phyloP scores from a whole-genome alignment of 2,797 vertebrate species.

The Acanthopagrus latus region DNA sequence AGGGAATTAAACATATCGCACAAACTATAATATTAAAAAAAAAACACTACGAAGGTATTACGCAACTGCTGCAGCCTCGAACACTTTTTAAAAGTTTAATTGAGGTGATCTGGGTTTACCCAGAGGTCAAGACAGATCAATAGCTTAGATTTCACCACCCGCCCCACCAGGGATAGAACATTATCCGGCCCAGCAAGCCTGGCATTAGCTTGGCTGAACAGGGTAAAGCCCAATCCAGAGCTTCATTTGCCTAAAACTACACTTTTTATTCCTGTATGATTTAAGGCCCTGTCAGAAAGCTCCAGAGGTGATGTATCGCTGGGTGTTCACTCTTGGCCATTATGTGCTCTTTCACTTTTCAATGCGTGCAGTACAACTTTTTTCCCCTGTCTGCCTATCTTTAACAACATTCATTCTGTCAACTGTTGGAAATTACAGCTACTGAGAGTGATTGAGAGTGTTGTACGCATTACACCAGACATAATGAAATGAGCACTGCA shows the following conservation, averaged over 20 bases:
- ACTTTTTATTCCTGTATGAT: neutral
- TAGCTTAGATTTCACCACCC: constrained; percentile 18
- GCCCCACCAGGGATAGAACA: constrained; percentile 3
- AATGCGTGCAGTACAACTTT: neutral
- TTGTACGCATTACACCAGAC: neutral
- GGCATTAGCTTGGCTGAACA: constrained; percentile 1
- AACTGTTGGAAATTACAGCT: constrained; percentile 4
- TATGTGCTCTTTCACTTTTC: neutral
- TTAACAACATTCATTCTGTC: neutral
- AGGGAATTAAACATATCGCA: too few relatives aligned
- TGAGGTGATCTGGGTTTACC: constrained; percentile 18
- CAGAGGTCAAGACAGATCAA: constrained; percentile 29
- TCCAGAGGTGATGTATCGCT: neutral
- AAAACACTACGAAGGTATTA: too few relatives aligned
- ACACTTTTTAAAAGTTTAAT: too few relatives aligned
- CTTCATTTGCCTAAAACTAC: constrained; percentile 5
- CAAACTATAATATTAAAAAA: too few relatives aligned
- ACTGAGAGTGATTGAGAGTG: neutral
- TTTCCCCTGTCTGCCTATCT: neutral
- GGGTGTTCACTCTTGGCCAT: neutral
- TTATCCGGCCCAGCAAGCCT: constrained; percentile 17
- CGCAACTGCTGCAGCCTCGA: too few relatives aligned
- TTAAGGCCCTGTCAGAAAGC: neutral
- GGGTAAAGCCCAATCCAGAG: neutral
- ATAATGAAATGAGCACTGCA: neutral